These are phyloP conservation scores for Drosophila subsilvestris DNA, from an alignment of 2,888 invertebrate genomes.

Conservation along the genomic window DNA sequence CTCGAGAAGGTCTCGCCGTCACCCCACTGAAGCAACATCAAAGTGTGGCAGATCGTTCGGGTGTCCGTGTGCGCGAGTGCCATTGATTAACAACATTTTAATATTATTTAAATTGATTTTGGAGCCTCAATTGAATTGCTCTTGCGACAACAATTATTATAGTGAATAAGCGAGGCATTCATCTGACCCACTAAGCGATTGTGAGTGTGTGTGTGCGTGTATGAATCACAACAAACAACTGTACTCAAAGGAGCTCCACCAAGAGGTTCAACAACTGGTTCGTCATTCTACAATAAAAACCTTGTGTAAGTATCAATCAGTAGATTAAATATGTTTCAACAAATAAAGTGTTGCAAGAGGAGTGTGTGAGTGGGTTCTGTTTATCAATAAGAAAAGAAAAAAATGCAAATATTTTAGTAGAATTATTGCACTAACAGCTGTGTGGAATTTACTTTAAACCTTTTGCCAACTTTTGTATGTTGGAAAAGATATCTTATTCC, in stretches of 20 bases:
- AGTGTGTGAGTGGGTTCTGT: no score
- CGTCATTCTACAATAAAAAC: background rate
- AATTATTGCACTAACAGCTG: no score
- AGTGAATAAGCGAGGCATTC: background rate
- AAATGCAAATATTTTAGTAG: no score
- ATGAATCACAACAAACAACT: background rate
- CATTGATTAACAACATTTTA: conserved; percentile 17
- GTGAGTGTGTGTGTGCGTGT: background rate
- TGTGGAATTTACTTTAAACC: background rate
- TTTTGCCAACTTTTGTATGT: no score
- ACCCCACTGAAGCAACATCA: background rate
- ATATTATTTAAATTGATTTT: conserved; percentile 23
- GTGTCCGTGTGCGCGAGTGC: conserved; percentile 18
- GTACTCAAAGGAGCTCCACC: background rate
- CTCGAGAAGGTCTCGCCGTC: conserved; percentile 19
- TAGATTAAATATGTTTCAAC: no score
- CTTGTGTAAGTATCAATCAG: background rate
- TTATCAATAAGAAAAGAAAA: no score
- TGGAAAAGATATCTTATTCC: background rate
- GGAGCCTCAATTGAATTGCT: background rate
- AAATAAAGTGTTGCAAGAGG: no score
- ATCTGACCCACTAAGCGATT: background rate
- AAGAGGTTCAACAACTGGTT: background rate
- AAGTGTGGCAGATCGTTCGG: conserved; percentile 4
- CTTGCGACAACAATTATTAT: background rate